Conservation (phyloP, 2,113 vertebrate species). For the Pomatostomus ruficeps region DNA sequence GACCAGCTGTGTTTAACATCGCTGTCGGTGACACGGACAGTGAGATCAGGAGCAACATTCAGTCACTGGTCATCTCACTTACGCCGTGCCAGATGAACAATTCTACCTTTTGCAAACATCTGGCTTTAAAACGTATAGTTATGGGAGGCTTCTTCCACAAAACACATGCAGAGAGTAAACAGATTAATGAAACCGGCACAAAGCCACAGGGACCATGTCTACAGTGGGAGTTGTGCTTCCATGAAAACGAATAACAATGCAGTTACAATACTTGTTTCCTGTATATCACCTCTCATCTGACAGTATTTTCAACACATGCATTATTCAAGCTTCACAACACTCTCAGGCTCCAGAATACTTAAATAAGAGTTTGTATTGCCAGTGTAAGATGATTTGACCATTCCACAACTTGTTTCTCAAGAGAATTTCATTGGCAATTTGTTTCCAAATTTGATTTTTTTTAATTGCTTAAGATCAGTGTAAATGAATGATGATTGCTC, state of each 20-base stretch:
- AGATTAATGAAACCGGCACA: background rate
- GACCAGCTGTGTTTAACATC: background rate
- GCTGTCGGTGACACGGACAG: accelerated
- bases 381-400: background rate
- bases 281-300: background rate
- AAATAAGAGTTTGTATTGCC: background rate
- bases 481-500: background rate
- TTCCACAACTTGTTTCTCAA: background rate
- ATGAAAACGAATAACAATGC: background rate
- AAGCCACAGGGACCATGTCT: background rate
- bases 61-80: background rate
- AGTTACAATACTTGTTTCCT: background rate
- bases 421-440: background rate
- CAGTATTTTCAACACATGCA: background rate
- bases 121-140: background rate
- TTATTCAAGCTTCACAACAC: background rate
- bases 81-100: background rate
- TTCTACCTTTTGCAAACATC: background rate
- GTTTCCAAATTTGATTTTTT: background rate
- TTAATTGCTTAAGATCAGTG: background rate
- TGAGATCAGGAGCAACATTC: background rate
- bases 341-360: background rate
- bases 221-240: background rate
- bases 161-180: background rate
- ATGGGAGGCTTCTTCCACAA: background rate